Evolutionary conservation across 2,888 invertebrate species (phyloP), one percentile per base, ranked within the genome.

Genomic region (Cheilosia scutellata): DNA sequence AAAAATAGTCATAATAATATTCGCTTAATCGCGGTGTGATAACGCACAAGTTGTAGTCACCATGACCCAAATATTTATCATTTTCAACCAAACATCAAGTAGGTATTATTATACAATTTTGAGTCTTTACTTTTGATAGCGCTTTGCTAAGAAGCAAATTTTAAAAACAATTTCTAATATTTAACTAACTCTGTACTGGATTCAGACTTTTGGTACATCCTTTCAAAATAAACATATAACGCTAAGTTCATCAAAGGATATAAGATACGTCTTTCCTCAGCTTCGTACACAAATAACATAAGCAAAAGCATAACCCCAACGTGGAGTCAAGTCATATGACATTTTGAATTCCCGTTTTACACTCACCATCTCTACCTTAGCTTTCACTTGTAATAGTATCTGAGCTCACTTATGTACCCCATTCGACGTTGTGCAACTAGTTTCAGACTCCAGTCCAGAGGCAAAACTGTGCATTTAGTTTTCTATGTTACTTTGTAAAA

Each of bases 41-140:
- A 77, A 44, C 37, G 37, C 66, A 33, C 11, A 37, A 68, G 27
- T 65, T 65, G 37, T n/a, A 27, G 31, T 77, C 60, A 33, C 76
- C 76, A 27, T 77, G 76, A 77, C 76, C 76, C 27, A 77, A 42
- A 60, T 77, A 53, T 44, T 77, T 68, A 66, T 60, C 58, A 68
- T 58, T 68, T 13, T n/a, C 31, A 33, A 53, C 68, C 29, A 47
- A 44, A 2, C 2, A 44, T n/a, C 37, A 37, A 3, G 44, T 44
- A 44, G 42, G 42, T 7, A 7, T 0, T 7, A 31, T 31, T 31
- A 0, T 13, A 40, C 3, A 5, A 44, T 5, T 16, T 44, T 16
- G 44, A 5, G 16, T 6, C 2, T 44, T 2, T 44, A 44, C 5
- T 44, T 44, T 4, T 11, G 37, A 11, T 37, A 11, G 4, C 3